A percentile compares a stretch with the other conserved stretches of the same genome.
These are phyloP conservation scores for Drosophila nr. perissopoda DNA, from an alignment of 2,888 invertebrate species.

Conservation along the genomic window DNA sequence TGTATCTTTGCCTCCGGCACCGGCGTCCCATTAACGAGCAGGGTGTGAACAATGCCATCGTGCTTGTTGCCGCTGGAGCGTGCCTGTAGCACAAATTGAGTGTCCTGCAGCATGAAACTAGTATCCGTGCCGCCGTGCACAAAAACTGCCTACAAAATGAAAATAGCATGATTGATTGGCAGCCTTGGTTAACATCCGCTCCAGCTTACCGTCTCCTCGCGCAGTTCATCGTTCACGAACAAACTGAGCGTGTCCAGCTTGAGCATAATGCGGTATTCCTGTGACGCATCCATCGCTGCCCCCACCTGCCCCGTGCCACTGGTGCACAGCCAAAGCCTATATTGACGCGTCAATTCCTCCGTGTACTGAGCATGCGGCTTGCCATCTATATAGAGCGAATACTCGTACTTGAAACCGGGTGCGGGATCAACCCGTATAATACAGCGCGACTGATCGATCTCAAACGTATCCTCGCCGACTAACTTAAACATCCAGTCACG, in stretches of 20 bases:
- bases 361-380: constrained; percentile 92
- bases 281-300: constrained; percentile 82
- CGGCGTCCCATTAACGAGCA: constrained; percentile 86
- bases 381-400: constrained; percentile 92
- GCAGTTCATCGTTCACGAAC: constrained; percentile 83
- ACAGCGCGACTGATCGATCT: constrained; percentile 87
- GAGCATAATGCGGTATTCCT: constrained; percentile 88
- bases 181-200: not conserved
- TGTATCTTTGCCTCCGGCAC: constrained; percentile 83
- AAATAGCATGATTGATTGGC: not conserved
- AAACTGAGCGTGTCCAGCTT: constrained; percentile 87
- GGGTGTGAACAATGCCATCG: constrained; percentile 87
- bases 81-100: constrained; percentile 83
- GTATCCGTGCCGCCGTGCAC: constrained; percentile 94
- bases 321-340: constrained; percentile 90
- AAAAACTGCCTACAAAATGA: constrained; percentile 89
- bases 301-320: constrained; percentile 14
- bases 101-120: constrained; percentile 86
- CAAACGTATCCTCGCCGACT: constrained; percentile 93
- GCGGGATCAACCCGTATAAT: constrained; percentile 87
- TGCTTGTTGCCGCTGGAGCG: constrained; percentile 84
- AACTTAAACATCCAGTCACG: constrained; percentile 97
- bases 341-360: constrained; percentile 91
- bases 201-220: constrained; percentile 79
- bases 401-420: constrained; percentile 92